A percentile compares a stretch with the other conserved stretches of the same genome.
Conservation (phyloP, 2,888 invertebrate genomes). For the Embidobia sp. region DNA sequence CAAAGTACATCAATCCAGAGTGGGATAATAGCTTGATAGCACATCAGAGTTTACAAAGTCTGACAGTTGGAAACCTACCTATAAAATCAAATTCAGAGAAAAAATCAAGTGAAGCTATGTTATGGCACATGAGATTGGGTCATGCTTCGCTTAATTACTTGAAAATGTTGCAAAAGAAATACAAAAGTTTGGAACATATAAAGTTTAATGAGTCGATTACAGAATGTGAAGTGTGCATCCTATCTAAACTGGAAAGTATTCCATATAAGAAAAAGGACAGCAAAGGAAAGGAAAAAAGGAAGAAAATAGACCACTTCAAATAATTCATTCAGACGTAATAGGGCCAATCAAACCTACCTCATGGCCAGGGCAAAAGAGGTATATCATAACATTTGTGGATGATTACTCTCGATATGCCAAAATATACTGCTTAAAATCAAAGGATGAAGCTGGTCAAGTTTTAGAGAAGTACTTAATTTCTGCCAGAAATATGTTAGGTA, state of each 20-base stretch:
- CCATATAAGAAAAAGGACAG: constrained; percentile 51
- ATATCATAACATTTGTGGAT: constrained; percentile 56
- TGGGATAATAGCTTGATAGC: constrained; percentile 59
- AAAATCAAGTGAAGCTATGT: constrained; percentile 41
- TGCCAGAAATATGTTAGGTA: too few species aligned
- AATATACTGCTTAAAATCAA: constrained; percentile 61
- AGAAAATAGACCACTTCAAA: constrained; percentile 54
- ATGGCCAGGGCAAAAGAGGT: constrained; percentile 53
- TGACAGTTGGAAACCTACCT: constrained; percentile 6
- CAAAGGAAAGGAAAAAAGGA: too few species aligned
- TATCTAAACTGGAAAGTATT: constrained; percentile 62
- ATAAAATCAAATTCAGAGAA: constrained; percentile 8
- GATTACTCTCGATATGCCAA: constrained; percentile 63
- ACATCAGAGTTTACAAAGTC: constrained; percentile 11
- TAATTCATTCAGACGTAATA: constrained; percentile 63
- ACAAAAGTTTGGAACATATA: constrained; percentile 57
- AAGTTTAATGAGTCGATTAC: constrained; percentile 66
- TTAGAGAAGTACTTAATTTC: too few species aligned
- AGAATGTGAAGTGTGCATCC: constrained; percentile 63
- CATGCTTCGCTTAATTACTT: constrained; percentile 66
- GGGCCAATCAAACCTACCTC: constrained; percentile 62
- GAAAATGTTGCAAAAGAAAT: constrained; percentile 59
- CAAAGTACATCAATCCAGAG: constrained; percentile 34
- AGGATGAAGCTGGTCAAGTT: constrained; percentile 68
- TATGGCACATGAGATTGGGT: constrained; percentile 53